Evolutionary conservation across 2,888 invertebrate species (phyloP).

Genomic region (Eilema caniola): DNA sequence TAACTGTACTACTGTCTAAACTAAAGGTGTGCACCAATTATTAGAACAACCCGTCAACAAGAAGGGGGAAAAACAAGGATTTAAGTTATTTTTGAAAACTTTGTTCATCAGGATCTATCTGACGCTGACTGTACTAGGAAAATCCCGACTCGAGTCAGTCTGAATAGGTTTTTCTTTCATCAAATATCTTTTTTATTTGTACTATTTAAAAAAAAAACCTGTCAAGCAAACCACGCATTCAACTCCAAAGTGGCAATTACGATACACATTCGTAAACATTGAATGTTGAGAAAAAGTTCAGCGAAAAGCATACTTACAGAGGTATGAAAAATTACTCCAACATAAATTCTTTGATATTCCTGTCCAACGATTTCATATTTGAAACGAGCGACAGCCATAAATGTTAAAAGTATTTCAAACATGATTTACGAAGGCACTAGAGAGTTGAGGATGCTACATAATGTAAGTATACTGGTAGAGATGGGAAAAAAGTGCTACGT

Average conservation of each 20-base stretch:
- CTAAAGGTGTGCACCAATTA: too few relatives aligned
- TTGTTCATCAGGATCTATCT: too few relatives aligned
- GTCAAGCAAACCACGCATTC: background rate
- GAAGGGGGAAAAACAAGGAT: too few relatives aligned
- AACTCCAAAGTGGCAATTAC: background rate
- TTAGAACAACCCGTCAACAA: too few relatives aligned
- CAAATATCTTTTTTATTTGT: background rate
- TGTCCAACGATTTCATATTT: conserved; percentile 26
- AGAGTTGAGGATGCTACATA: conserved; percentile 5
- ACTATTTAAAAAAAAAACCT: background rate
- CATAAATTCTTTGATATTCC: conserved; percentile 43
- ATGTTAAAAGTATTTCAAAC: conserved; percentile 47
- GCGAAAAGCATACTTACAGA: conserved; percentile 35
- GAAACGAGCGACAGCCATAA: conserved; percentile 27
- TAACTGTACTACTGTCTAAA: too few relatives aligned
- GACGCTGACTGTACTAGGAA: too few relatives aligned
- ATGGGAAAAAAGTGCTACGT: background rate
- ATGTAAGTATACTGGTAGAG: background rate
- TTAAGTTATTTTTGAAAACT: too few relatives aligned
- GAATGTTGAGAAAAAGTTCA: conserved; percentile 3
- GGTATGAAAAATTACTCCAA: conserved; percentile 38
- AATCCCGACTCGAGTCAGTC: too few relatives aligned
- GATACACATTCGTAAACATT: conserved; percentile 3
- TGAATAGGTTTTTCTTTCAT: too few relatives aligned
- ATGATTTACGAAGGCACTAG: conserved; percentile 32